These are phyloP conservation scores for Hydrocynus forskahlii DNA, from an alignment of 2,797 vertebrate species.

Conservation along the genomic window DNA sequence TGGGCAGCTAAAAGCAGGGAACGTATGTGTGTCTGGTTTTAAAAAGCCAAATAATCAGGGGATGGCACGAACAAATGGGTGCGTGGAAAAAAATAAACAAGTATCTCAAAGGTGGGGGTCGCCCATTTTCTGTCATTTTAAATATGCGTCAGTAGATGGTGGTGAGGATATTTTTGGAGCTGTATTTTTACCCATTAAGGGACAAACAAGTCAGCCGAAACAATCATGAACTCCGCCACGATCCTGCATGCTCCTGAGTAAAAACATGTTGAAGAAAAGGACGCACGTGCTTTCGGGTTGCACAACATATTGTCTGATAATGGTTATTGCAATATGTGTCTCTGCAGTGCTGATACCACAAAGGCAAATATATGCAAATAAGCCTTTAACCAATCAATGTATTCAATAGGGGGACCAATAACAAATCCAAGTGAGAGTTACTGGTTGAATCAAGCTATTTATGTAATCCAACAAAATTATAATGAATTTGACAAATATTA, in stretches of 20 bases:
- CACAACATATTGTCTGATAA: not conserved
- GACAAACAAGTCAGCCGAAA: not conserved
- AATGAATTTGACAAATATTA: no score
- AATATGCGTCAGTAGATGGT: not conserved
- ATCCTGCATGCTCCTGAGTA: not conserved
- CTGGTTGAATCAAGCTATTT: no score
- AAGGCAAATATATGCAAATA: no score
- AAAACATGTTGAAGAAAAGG: not conserved
- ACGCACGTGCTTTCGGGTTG: not conserved
- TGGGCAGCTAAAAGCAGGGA: not conserved
- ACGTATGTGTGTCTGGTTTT: not conserved
- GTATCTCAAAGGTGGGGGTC: not conserved
- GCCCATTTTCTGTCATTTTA: not conserved
- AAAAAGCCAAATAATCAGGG: conserved; percentile 22
- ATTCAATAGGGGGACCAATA: no score
- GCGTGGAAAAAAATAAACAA: conserved; percentile 4
- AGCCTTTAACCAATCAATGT: no score
- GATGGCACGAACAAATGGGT: conserved; percentile 2
- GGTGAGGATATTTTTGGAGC: not conserved
- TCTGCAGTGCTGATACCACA: no score
- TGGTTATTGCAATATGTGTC: no score
- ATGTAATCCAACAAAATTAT: no score
- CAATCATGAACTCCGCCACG: not conserved
- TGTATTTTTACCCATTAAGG: not conserved
- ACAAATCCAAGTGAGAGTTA: no score